Evolutionary conservation across 2,113 vertebrate species (phyloP), one percentile per base, ranked within the genome.

Genomic region (Clarias magur): DNA sequence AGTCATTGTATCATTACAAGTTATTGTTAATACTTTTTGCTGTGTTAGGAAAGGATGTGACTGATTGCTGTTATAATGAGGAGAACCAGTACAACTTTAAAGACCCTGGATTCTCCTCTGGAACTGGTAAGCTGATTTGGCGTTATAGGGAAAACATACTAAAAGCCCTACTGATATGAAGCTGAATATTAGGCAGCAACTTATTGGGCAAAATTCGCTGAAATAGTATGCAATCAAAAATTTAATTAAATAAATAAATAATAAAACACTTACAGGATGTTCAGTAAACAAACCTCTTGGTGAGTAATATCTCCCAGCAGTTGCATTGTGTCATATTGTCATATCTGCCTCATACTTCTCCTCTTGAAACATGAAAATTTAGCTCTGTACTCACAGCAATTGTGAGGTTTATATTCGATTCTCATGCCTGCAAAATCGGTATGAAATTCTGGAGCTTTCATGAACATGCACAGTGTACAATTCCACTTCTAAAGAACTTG

Each of bases 71-170:
- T 98, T 99, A 99, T 90, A 95, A 94, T 91, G 98, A 99, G 91
- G 99, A 99, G 89, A 97, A 98, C 90, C 96, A 96, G 90, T 99
- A 99, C 92, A 98, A 97, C 93, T 99, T 98, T 92, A 97, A 95
- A 92, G 95, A 94, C 48, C 97, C 98, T 17, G 98, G 98, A 73
- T 99, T 99, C 93, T 97, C 97, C 89, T 97, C 97, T 3, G 96
- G 96, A 83, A 99, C 98, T 56, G 98, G 98, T 99, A 91, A 96
- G 96, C 90, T 54, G 75, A 4, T 4, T 82, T 72, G 19, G 16
- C 57, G 63, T 25, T 53, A 25, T 53, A 6, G 48, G 25, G 9
- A 13, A 53, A 53, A 25, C 9, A 72, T 72, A 11, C 11, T 73
- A 42, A 12, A 73, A 42, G 2, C 30, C 17, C 19, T 30, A 30